phyloP scores from a whole-genome alignment of 2,113 vertebrate species.

The Oriolus oriolus region DNA sequence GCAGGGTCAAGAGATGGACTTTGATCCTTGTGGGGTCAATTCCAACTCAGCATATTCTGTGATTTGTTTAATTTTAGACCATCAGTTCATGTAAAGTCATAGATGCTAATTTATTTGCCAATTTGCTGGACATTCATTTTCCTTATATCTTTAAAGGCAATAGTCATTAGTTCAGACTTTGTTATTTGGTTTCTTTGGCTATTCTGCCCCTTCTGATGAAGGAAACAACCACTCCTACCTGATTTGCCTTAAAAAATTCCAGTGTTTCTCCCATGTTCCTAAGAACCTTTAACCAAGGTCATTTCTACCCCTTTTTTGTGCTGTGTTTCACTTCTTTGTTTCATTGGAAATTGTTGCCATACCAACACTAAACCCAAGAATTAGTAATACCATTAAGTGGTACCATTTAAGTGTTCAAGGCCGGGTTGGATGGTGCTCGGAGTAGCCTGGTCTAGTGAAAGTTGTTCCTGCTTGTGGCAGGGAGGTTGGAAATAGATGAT shows the following conservation, averaged over 20 bases:
- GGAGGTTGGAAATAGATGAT: not conserved
- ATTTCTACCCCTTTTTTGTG: not conserved
- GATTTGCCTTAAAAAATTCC: not conserved
- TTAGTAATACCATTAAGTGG: not conserved
- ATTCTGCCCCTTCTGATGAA: not conserved
- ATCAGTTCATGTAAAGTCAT: not conserved
- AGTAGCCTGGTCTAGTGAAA: not conserved
- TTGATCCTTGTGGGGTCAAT: not conserved
- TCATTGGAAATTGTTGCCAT: not conserved
- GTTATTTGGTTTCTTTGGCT: not conserved
- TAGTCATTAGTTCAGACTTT: not conserved
- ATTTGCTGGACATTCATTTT: not conserved
- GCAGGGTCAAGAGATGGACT: not conserved
- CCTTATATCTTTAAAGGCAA: not conserved
- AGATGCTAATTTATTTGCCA: not conserved
- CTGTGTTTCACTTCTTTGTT: not conserved
- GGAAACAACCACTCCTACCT: not conserved
- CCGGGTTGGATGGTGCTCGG: not conserved
- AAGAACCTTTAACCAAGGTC: not conserved
- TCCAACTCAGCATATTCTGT: not conserved
- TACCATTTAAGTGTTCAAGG: not conserved
- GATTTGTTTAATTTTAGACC: not conserved
- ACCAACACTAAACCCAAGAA: not conserved
- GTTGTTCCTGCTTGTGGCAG: not conserved
- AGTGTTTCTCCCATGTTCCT: not conserved